A percentile compares a stretch with the other conserved stretches of the same genome.
Conservation (phyloP, 92 coral and sea anemone genomes). For the Nematostella vectensis region DNA sequence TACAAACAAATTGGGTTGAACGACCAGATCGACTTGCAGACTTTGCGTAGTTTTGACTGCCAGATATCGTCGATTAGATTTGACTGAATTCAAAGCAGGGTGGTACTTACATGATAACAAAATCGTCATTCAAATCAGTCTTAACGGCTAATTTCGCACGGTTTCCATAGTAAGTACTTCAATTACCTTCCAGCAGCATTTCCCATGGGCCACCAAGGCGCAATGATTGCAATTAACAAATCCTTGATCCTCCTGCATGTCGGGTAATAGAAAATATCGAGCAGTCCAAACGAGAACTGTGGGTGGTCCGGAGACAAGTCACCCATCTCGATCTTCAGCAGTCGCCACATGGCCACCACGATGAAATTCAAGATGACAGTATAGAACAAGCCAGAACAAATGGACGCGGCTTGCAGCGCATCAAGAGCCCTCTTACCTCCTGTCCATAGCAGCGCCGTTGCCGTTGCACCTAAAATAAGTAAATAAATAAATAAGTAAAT, state of each 20-base stretch:
- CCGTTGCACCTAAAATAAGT: constrained; percentile 57
- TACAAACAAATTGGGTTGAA: too few relatives aligned
- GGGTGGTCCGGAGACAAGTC: constrained; percentile 57
- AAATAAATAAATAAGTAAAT: not conserved
- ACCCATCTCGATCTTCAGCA: constrained; percentile 55
- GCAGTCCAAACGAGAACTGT: constrained; percentile 46
- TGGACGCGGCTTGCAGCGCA: constrained; percentile 73
- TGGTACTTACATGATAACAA: too few relatives aligned
- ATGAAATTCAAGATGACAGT: constrained; percentile 58
- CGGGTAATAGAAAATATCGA: constrained; percentile 50
- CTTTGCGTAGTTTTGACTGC: too few relatives aligned
- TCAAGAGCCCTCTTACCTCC: constrained; percentile 65
- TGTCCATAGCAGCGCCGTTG: constrained; percentile 68
- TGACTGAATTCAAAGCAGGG: too few relatives aligned
- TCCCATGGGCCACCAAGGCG: constrained; percentile 76
- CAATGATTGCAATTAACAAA: constrained; percentile 42
- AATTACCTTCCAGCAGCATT: constrained; percentile 56
- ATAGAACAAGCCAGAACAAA: constrained; percentile 66
- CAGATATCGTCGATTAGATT: too few relatives aligned
- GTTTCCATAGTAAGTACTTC: not conserved
- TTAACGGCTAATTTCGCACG: too few relatives aligned
- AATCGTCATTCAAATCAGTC: too few relatives aligned
- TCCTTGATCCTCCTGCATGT: constrained; percentile 9
- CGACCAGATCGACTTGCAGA: too few relatives aligned
- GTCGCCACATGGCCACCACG: constrained; percentile 72